A percentile compares a stretch with the other conserved stretches of the same genome.
Evolutionary conservation across 2,113 vertebrate genomes (phyloP).

Genomic region (Oreochromis tanganicae): DNA sequence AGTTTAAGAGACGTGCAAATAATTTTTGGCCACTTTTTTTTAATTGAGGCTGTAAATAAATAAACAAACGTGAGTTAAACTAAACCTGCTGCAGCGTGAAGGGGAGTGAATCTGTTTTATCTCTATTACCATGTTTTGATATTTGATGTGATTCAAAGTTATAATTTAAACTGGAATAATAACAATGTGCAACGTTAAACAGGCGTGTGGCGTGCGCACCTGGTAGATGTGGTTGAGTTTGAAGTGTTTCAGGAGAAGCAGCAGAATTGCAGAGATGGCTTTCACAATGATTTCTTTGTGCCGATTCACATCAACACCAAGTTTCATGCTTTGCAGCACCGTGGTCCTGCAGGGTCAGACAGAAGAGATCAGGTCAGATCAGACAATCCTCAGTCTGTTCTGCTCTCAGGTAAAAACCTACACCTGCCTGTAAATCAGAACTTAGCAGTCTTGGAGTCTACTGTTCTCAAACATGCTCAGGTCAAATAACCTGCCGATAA

Average conservation of each 20-base stretch:
- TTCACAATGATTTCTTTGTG: conserved; percentile 99
- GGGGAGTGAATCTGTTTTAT: not conserved
- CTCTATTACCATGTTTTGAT: not conserved
- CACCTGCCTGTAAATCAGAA: not conserved
- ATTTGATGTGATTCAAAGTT: not conserved
- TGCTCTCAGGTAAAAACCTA: not conserved
- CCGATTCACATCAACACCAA: conserved; percentile 93
- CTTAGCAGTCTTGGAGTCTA: not conserved
- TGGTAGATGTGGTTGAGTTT: conserved; percentile 97
- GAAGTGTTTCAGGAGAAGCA: conserved; percentile 95
- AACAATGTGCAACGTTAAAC: not conserved
- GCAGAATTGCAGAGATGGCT: conserved; percentile 91
- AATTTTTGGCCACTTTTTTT: not conserved
- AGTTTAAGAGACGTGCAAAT: not conserved
- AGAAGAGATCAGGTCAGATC: not conserved
- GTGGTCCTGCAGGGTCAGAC: conserved; percentile 80
- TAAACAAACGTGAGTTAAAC: not conserved
- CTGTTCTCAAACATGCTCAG: not conserved
- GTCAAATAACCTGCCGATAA: not conserved
- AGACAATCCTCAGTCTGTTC: not conserved
- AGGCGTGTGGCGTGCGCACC: conserved; percentile 59
- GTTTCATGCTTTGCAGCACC: conserved; percentile 97
- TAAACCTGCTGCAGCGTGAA: not conserved
- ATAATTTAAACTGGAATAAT: not conserved
- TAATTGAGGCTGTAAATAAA: not conserved